Evolutionary conservation across 2,888 invertebrate genomes (phyloP).

Genomic region (Thereva unica): DNA sequence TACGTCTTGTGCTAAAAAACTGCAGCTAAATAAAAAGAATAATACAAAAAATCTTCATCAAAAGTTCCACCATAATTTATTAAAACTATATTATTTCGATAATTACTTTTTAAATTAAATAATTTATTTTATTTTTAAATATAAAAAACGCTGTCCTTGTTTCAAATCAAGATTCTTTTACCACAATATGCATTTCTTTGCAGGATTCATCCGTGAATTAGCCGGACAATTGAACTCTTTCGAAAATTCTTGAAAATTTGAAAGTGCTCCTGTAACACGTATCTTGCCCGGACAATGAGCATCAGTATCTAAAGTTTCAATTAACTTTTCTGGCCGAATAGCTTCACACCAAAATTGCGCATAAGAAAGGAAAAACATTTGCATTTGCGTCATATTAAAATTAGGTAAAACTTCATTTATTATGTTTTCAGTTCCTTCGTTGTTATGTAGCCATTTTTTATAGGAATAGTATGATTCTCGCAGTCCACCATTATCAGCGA

Average conservation of each 20-base stretch:
- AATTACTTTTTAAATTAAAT: too few species aligned
- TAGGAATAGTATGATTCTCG: slow-evolving; percentile 11
- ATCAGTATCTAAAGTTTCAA: slow-evolving; percentile 7
- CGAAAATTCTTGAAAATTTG: slow-evolving; percentile 23
- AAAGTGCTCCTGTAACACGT: slow-evolving; percentile 19
- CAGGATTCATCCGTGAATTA: slow-evolving; percentile 24
- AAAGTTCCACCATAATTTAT: too few species aligned
- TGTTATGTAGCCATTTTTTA: slow-evolving; percentile 23
- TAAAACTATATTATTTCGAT: too few species aligned
- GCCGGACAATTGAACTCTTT: slow-evolving; percentile 19
- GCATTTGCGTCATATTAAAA: slow-evolving; percentile 13
- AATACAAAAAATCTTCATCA: too few species aligned
- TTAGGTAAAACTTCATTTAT: slow-evolving; percentile 8
- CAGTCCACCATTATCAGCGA: slow-evolving; percentile 27
- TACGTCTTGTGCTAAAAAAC: too few species aligned
- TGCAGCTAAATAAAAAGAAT: too few species aligned
- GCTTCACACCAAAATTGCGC: slow-evolving; percentile 20
- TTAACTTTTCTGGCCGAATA: background rate
- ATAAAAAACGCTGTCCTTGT: too few species aligned
- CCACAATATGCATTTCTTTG: slow-evolving; percentile 25
- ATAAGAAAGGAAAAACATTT: slow-evolving; percentile 29
- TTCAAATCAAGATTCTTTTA: background rate
- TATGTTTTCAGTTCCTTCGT: background rate
- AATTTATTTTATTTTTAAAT: too few species aligned
- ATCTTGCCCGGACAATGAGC: slow-evolving; percentile 8